These are phyloP conservation scores for Cylas formicarius DNA, from an alignment of 1,140 invertebrate species.

Conservation along the genomic window DNA sequence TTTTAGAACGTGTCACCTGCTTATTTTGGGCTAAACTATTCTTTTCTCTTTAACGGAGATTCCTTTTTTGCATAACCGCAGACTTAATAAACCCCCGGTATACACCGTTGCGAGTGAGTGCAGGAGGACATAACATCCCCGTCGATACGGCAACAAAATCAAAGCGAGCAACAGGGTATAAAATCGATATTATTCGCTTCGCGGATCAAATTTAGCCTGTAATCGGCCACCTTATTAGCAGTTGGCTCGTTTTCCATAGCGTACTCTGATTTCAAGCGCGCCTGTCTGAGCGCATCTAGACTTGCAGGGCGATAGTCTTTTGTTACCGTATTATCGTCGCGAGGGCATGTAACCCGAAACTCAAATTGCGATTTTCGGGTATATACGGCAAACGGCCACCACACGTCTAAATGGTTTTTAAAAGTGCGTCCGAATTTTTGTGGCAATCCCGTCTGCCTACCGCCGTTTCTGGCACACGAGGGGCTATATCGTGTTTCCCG, in stretches of 20 bases:
- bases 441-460: slow-evolving; percentile 19
- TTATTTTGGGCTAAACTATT: too few relatives aligned
- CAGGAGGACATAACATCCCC: too few relatives aligned
- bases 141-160: too few relatives aligned
- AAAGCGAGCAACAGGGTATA: too few relatives aligned
- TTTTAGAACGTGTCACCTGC: too few relatives aligned
- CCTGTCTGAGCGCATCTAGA: slow-evolving; percentile 31
- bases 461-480: too few relatives aligned
- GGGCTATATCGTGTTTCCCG: too few relatives aligned
- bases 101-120: too few relatives aligned
- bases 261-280: slow-evolving; percentile 31
- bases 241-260: slow-evolving; percentile 28
- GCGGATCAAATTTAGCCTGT: slow-evolving; percentile 32
- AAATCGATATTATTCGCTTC: too few relatives aligned
- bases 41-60: too few relatives aligned
- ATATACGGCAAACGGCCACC: not conserved
- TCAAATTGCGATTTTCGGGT: slow-evolving; percentile 26
- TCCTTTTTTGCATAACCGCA: too few relatives aligned
- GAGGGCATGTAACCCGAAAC: slow-evolving; percentile 22
- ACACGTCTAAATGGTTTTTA: slow-evolving; percentile 12
- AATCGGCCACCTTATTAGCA: slow-evolving; percentile 35
- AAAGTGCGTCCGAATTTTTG: slow-evolving; percentile 25
- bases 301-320: slow-evolving; percentile 26
- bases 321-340: slow-evolving; percentile 29
- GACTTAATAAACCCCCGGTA: too few relatives aligned